These are phyloP conservation scores for Baryphthengus martii DNA, from an alignment of 2,113 vertebrate species.

Conservation along the genomic window DNA sequence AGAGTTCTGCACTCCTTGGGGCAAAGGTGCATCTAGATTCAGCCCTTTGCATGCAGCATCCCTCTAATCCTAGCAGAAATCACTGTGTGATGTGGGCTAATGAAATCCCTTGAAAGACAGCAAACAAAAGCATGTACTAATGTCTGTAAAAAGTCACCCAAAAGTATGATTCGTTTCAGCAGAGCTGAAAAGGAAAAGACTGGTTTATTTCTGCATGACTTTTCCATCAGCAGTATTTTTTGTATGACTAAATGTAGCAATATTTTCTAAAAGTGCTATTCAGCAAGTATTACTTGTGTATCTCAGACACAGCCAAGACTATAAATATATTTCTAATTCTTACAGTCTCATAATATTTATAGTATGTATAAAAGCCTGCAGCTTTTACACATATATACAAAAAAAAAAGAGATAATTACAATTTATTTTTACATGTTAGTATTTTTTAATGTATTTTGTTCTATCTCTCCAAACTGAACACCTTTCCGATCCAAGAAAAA, in stretches of 20 bases:
- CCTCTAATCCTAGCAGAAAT: background rate
- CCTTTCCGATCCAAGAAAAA: background rate
- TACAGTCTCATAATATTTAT: background rate
- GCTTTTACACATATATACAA: background rate
- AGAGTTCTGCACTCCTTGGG: background rate
- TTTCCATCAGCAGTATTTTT: background rate
- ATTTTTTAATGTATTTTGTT: background rate
- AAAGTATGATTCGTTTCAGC: background rate
- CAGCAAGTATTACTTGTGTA: background rate
- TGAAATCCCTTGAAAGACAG: background rate
- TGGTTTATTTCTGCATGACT: background rate
- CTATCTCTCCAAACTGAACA: background rate
- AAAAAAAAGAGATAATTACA: background rate
- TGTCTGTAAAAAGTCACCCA: background rate
- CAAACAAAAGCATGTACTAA: background rate
- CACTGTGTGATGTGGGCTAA: rapidly evolving
- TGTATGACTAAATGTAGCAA: background rate
- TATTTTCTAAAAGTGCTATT: background rate
- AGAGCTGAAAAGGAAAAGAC: background rate
- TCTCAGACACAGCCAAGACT: background rate
- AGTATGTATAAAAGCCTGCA: background rate
- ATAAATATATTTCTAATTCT: background rate
- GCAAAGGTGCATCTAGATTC: background rate
- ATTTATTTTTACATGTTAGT: background rate
- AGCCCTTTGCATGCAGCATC: background rate